Percentiles rank a stretch among this genome's conserved stretches.
Evolutionary conservation across 2,797 vertebrate genomes (phyloP).

Genomic region (Platalea minor): DNA sequence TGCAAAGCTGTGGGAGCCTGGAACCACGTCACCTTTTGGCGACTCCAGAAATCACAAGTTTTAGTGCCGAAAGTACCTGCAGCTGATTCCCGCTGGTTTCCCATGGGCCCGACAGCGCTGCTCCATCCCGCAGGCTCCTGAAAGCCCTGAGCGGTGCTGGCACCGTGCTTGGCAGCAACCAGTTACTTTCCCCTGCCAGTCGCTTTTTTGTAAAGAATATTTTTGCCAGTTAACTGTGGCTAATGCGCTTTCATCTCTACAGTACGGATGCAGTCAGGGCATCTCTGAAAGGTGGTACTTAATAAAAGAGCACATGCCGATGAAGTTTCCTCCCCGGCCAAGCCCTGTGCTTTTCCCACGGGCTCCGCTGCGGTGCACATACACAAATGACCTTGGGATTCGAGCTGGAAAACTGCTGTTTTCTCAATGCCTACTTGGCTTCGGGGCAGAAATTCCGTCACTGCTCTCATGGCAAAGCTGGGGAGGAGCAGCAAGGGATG

Average conservation of each 20-base stretch:
- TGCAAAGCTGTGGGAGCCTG: neutral
- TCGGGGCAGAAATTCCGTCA: neutral
- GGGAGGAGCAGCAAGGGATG: neutral
- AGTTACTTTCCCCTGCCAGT: neutral
- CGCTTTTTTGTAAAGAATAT: neutral
- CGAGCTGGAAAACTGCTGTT: neutral
- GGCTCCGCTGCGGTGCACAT: neutral
- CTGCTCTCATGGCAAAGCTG: neutral
- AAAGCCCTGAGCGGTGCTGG: neutral
- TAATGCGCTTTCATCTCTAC: neutral
- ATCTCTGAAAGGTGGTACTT: neutral
- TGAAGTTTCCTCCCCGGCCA: neutral
- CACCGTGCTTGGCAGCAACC: neutral
- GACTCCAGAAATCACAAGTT: neutral
- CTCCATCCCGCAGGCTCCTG: neutral
- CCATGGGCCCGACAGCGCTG: neutral
- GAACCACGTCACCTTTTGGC: neutral
- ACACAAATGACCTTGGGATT: neutral
- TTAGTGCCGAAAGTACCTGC: neutral
- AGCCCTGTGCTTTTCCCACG: neutral
- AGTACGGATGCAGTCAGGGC: neutral
- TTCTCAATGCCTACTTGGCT: neutral
- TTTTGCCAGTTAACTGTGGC: neutral
- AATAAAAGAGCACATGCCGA: neutral
- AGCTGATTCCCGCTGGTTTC: neutral